Evolutionary conservation across 2,888 invertebrate genomes (phyloP).

Genomic region (Lithophane socia): DNA sequence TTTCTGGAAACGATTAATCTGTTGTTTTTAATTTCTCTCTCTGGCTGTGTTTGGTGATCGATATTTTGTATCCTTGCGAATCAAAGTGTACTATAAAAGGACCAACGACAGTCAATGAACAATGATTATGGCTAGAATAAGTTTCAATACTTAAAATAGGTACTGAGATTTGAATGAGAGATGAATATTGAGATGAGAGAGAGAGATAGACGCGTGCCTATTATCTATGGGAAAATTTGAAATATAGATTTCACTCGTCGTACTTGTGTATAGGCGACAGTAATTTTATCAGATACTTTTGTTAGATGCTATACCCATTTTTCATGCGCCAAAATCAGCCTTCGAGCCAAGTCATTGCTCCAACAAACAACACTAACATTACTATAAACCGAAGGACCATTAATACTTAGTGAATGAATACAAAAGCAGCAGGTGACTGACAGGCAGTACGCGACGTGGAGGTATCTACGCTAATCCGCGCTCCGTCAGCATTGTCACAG

Average conservation of each 20-base stretch:
- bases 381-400: background rate
- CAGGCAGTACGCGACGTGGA: background rate
- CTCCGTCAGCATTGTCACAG: constrained; percentile 34
- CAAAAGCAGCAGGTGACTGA: constrained; percentile 20
- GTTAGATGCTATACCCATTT: too few relatives aligned
- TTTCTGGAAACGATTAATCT: background rate
- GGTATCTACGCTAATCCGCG: constrained; percentile 41
- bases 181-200: background rate
- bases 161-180: background rate
- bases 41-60: background rate
- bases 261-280: too few relatives aligned
- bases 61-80: background rate
- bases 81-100: background rate
- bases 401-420: constrained; percentile 30
- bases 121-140: background rate
- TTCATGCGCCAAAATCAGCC: background rate
- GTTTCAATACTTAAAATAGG: background rate
- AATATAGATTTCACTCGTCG: too few relatives aligned
- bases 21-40: background rate
- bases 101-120: background rate
- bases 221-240: too few relatives aligned
- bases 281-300: too few relatives aligned
- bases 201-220: background rate
- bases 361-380: background rate
- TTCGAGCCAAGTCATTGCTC: background rate